Base-by-base conservation (phyloP, 2,888 invertebrate species). In the Ophion ellenae region DNA sequence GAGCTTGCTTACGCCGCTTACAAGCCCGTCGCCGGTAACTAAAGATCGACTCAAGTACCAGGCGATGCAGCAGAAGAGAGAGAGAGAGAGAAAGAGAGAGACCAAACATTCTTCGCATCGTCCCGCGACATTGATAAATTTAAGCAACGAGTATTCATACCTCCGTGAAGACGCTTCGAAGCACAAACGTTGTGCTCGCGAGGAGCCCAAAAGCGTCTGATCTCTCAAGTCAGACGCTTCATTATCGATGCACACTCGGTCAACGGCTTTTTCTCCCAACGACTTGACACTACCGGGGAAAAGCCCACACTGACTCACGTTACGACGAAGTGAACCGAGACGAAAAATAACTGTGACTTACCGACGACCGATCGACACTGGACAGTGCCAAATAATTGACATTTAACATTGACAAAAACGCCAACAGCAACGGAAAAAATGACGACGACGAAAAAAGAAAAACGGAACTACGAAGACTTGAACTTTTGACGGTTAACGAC, bases 1-100 rank as follows among this genome's bases (percentile, higher is more conserved):
- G 95, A 96, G 88, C 91, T 97, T 92, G 97, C 97, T 71, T 97
- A 97, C 94, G 96, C 95, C 91, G 97, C 96, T 84, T 96, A 96
- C 94, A 93, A 94, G 81, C 94, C 94, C 32, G 86, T 86, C 61
- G 87, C 92, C 77, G 32, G 20, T 14, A 91, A 94, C 80, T 93
- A 91, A 91, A 83, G 64, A 63, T 47, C 47, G 67, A 83, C 45
- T 14, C 59, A 69, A n/a, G 63, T 57, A 20, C 32, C 40, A 79
- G 59, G 77, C 75, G 71, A 59, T 59, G 53, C 78, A 61, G 79
- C 69, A 80, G 14, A 47, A 24, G 24, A 24, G 63, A 84, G 59
- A 59, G 77, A 77, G 67, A 64, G 63, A 85, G 71, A 81, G 57
- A 63, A 61, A 80, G 63, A 66, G 64, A 74, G 53, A 85, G 20